Base-by-base conservation (phyloP, 2,888 invertebrate species). In the Tanypteryx hageni region DNA sequence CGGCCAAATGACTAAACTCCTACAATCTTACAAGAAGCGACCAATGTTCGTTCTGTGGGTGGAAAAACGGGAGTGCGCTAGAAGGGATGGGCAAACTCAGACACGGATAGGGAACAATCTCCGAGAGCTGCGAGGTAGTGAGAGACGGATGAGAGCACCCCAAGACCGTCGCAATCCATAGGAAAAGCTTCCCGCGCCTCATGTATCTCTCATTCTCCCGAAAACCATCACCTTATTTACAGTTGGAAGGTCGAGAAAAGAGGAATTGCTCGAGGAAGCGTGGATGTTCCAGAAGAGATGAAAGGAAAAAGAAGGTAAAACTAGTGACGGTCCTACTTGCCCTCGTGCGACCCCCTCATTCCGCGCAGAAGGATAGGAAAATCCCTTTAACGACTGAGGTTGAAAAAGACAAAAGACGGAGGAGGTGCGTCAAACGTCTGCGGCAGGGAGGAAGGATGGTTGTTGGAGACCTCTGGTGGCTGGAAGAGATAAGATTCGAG, bases 141-240 rank as follows among this genome's bases (percentile, higher is more conserved):
- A 27, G 22, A 76, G 76, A 5, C 22, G 76, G 76, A 27, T 22
- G 22, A 27, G 27, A 76, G 76, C 76, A 76, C 22, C 76, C 76
- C 76, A 27, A 31, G 61, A 44, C 61, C 14, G 61, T 61, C 86
- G 61, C 44, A 64, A 89, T 16, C 64, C 89, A 44, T 59, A 44
- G 89, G n/a, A 16, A 27, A 82, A 83, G 57, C 83, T 83, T 44
- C 83, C 83, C 9, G 64, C 61, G 61, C 89, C 64, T 64, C 64
- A 18, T 89, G 89, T 64, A 64, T 89, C 68, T 64, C 89, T 89
- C 89, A 89, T 89, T 89, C 89, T 64, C 27, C 44, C 89, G 64
- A 89, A 89, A 89, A 89, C 89, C 89, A 89, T 64, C 89, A 44
- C 89, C 89, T 89, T 89, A 89, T 89, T 89, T 89, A 64, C 89